phyloP scores from a whole-genome alignment of 2,797 vertebrate genomes.

The Argentina silus region DNA sequence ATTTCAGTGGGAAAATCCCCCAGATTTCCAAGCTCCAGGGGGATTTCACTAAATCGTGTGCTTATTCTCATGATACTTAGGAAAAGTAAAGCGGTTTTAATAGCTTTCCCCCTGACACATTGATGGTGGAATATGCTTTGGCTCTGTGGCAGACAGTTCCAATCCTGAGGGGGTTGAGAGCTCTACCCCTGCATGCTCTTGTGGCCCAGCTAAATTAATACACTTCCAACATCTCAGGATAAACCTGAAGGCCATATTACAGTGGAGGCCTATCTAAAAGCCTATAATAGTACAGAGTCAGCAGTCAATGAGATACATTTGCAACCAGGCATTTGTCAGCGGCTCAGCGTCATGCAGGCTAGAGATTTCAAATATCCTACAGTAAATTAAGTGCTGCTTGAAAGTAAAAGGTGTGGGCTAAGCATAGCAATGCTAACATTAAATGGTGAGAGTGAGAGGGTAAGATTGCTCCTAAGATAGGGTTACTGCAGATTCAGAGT shows the following conservation, averaged over 20 bases:
- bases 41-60: slow-evolving; percentile 77
- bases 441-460: slow-evolving; percentile 41
- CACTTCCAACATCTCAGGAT: slow-evolving; percentile 70
- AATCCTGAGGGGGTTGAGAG: slow-evolving; percentile 53
- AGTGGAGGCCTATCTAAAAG: slow-evolving; percentile 61
- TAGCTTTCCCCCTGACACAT: slow-evolving; percentile 76
- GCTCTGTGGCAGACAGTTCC: slow-evolving; percentile 64
- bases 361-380: slow-evolving; percentile 73
- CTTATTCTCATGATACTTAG: slow-evolving; percentile 79
- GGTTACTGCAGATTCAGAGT: background rate
- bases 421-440: slow-evolving; percentile 72
- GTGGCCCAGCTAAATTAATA: slow-evolving; percentile 68
- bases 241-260: slow-evolving; percentile 70
- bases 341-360: slow-evolving; percentile 57
- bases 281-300: slow-evolving; percentile 70
- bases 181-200: slow-evolving; percentile 51
- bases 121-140: slow-evolving; percentile 71
- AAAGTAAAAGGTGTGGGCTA: slow-evolving; percentile 72
- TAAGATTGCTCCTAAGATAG: slow-evolving; percentile 1
- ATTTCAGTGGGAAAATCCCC: slow-evolving; percentile 68
- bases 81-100: slow-evolving; percentile 78
- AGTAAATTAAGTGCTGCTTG: slow-evolving; percentile 72
- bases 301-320: slow-evolving; percentile 75
- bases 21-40: slow-evolving; percentile 58
- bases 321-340: slow-evolving; percentile 72